Percentiles rank a stretch among this genome's conserved stretches.
phyloP scores from a whole-genome alignment of 1,140 invertebrate species.

The Ganaspis sp. region DNA sequence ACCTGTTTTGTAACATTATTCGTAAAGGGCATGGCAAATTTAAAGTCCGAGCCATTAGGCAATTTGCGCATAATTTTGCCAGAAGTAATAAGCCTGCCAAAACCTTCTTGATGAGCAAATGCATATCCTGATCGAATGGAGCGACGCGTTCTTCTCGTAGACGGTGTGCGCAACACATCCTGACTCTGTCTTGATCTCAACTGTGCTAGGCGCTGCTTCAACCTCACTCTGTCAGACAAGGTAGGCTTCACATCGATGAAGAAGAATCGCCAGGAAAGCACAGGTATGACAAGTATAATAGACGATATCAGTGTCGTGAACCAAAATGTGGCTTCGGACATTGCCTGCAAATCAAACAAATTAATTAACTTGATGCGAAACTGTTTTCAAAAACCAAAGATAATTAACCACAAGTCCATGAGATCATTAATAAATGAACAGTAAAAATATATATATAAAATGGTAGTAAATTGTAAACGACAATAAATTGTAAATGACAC shows the following conservation, averaged over 20 bases:
- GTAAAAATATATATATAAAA: too few relatives aligned
- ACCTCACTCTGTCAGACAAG: slow-evolving; percentile 92
- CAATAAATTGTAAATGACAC: too few relatives aligned
- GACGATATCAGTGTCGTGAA: slow-evolving; percentile 93
- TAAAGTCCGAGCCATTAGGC: slow-evolving; percentile 79
- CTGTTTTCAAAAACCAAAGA: too few relatives aligned
- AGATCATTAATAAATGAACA: too few relatives aligned
- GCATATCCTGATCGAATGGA: slow-evolving; percentile 98
- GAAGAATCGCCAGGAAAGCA: slow-evolving; percentile 96
- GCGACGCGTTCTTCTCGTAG: slow-evolving; percentile 88
- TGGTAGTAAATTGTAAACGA: too few relatives aligned
- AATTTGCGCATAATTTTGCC: slow-evolving; percentile 97
- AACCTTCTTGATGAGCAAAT: slow-evolving; percentile 98
- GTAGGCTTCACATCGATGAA: slow-evolving; percentile 92
- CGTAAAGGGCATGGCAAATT: slow-evolving; percentile 73
- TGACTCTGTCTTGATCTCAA: slow-evolving; percentile 83
- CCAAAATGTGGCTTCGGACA: slow-evolving; percentile 96
- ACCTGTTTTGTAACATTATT: slow-evolving; percentile 72
- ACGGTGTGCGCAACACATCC: slow-evolving; percentile 88
- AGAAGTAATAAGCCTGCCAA: slow-evolving; percentile 97
- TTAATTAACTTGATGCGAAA: too few relatives aligned
- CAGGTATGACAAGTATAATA: slow-evolving; percentile 91
- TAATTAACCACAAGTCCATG: too few relatives aligned
- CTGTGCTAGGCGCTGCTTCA: slow-evolving; percentile 86
- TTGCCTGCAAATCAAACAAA: slow-evolving; percentile 77